Evolutionary conservation across 2,888 invertebrate genomes (phyloP).

Genomic region (Luffia ferchaultella): DNA sequence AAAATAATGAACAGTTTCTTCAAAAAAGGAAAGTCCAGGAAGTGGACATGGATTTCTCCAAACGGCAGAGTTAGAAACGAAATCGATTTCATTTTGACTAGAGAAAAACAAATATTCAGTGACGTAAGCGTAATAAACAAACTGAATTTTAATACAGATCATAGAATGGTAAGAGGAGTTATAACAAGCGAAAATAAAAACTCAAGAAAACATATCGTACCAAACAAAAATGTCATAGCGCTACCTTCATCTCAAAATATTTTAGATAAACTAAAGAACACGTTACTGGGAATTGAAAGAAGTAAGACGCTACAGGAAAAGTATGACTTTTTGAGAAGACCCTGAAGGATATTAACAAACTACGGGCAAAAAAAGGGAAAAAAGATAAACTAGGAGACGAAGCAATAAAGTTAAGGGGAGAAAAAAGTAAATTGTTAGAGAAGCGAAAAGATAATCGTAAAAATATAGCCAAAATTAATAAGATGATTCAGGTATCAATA

Average conservation of each 20-base stretch:
- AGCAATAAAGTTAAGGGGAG: constrained; percentile 3
- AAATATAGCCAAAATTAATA: constrained; percentile 11
- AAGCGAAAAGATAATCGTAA: constrained; percentile 9
- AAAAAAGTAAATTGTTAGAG: constrained; percentile 9
- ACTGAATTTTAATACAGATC: constrained; percentile 6
- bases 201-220: not conserved
- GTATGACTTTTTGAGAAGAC: not conserved
- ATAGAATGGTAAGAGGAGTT: constrained; percentile 6
- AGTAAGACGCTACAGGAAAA: not conserved
- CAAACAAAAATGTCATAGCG: not conserved
- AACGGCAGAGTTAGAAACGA: not conserved
- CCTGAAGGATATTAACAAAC: not conserved
- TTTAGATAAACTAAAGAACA: not conserved
- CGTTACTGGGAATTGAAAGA: not conserved
- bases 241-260: not conserved
- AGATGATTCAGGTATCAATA: constrained; percentile 9
- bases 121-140: not conserved
- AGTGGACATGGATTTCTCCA: not conserved
- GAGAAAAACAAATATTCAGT: not conserved
- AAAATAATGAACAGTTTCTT: not conserved
- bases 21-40: not conserved
- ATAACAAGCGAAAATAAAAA: not conserved
- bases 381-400: not conserved
- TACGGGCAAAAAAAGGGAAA: not conserved
- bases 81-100: not conserved